Percentiles rank a stretch among this genome's conserved stretches.
These are phyloP conservation scores for Lasioglossum marginatum DNA, from an alignment of 2,888 invertebrate genomes.

Conservation along the genomic window DNA sequence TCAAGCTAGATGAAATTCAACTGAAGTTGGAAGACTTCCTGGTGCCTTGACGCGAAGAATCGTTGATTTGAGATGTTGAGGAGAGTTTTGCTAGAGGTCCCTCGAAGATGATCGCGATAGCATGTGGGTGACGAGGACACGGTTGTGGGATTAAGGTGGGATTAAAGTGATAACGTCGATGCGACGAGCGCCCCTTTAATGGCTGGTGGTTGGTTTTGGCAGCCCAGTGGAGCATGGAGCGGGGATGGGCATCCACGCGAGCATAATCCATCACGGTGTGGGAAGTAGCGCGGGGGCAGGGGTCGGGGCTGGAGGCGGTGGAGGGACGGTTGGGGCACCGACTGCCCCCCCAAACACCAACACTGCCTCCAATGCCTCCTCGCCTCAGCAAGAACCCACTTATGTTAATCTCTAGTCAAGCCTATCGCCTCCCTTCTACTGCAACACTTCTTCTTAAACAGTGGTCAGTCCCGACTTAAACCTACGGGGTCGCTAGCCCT, in stretches of 20 bases:
- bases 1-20: not conserved
- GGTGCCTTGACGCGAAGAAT: constrained; percentile 2
- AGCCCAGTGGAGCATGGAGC: constrained; percentile 86
- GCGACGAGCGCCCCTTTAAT: constrained; percentile 84
- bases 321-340: constrained; percentile 86
- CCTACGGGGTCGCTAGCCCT: constrained; percentile 80
- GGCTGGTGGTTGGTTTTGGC: constrained; percentile 85
- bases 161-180: constrained; percentile 72
- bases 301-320: constrained; percentile 83
- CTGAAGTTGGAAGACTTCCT: not conserved
- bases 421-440: constrained; percentile 85
- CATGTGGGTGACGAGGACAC: constrained; percentile 73
- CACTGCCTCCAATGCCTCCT: constrained; percentile 85
- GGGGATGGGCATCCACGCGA: constrained; percentile 85
- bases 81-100: not conserved
- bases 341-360: constrained; percentile 87
- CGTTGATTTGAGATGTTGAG: not conserved
- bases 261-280: constrained; percentile 84
- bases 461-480: constrained; percentile 85
- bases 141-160: constrained; percentile 72
- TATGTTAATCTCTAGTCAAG: constrained; percentile 96
- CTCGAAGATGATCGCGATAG: constrained; percentile 45
- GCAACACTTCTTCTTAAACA: constrained; percentile 85
- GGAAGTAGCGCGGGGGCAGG: constrained; percentile 85
- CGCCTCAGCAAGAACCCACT: constrained; percentile 92